Conservation (phyloP, 2,797 vertebrate genomes). For the Capromys pilorides region DNA sequence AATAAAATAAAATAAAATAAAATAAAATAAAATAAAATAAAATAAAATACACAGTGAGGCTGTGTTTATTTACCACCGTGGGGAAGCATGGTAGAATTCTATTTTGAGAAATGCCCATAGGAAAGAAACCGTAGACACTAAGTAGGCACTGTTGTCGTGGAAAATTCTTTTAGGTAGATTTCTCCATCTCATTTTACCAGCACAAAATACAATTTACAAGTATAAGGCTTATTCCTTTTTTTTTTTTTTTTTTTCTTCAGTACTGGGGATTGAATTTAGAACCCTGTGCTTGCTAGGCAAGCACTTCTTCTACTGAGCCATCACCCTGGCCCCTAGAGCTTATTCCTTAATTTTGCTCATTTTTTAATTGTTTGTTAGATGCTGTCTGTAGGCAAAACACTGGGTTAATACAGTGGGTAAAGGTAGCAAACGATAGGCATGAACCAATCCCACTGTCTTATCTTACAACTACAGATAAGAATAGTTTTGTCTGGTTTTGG, state of each 20-base stretch:
- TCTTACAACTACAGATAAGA: constrained; percentile 9
- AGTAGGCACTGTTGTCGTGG: neutral
- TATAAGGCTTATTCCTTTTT: neutral
- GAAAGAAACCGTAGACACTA: neutral
- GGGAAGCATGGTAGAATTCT: neutral
- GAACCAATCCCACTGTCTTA: neutral
- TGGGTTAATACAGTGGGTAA: neutral
- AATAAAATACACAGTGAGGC: neutral
- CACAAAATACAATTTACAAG: neutral
- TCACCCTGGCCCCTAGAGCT: neutral
- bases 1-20: too few species aligned
- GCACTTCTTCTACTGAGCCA: too few species aligned
- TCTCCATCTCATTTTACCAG: neutral
- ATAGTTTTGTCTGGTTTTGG: neutral
- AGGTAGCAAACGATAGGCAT: neutral
- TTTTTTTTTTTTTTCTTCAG: too few species aligned
- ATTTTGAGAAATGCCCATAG: neutral
- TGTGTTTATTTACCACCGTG: neutral
- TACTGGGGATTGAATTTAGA: too few species aligned
- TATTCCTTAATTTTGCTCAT: constrained; percentile 12
- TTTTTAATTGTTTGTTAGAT: constrained; percentile 7
- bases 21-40: too few species aligned
- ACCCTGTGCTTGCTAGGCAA: too few species aligned
- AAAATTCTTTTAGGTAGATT: neutral
- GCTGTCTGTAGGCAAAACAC: neutral